Evolutionary conservation across 2,888 invertebrate genomes (phyloP), one percentile per base, ranked within the genome.

Genomic region (Pachydiplax longipennis): DNA sequence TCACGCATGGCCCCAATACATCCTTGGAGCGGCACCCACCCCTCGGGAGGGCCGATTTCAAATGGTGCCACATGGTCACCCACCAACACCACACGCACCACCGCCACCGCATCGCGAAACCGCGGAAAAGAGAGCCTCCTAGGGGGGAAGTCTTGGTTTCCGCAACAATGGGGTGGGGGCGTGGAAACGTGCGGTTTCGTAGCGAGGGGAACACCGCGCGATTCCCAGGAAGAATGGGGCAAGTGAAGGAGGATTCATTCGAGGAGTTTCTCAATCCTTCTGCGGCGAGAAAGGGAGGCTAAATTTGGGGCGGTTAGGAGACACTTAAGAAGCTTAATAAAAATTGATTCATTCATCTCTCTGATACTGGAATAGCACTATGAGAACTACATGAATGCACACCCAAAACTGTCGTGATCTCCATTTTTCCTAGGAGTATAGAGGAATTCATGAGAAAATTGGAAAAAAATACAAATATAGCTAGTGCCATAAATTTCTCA

Each of bases 61-160:
- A 73, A 73, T 73, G 73, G 73, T 73, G 73, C 73, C 73, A 73
- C 73, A 73, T 73, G 73, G 73, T 73, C 73, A 31, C 73, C 73
- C 73, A 73, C 73, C 73, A 15, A 25, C 25, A 31, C 73, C 73
- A 25, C 82, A 40, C 40, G n/a, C 18, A 13, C 83, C 58, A 58
- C 25, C 40, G 13, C 15, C 80, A 58, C 87, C 73, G 73, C 73
- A 73, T 73, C 73, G 73, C 73, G 73, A 73, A 73, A 73, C 73
- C 73, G 73, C 73, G 73, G 73, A 73, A 87, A 87, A 87, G 87
- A 87, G 37, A 87, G 22, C 87, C 87, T 61, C 61, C 61, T 3
- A 37, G 87, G n/a, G 18, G 87, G 35, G 37, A 82, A 44, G 18
- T 22, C 37, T 40, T 25, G 82, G 48, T 81, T 40, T 81, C 73